These are phyloP conservation scores for Ophioninae sp. DNA, from an alignment of 2,888 invertebrate species.

Conservation along the genomic window DNA sequence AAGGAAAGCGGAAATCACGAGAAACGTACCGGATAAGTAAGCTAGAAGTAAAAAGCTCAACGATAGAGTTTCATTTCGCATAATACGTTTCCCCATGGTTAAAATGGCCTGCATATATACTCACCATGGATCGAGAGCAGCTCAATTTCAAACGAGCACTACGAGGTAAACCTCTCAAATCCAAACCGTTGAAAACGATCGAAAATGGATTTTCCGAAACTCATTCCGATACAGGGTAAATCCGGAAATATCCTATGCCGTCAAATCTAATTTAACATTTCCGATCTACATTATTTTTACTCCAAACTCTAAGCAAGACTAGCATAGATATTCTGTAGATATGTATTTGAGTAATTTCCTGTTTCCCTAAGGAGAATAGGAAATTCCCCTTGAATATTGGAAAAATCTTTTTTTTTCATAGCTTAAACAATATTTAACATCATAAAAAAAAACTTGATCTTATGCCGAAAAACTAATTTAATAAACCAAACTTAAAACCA, in stretches of 20 bases:
- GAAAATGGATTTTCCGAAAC: conserved; percentile 16
- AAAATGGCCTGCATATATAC: background rate
- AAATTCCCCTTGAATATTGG: too few relatives aligned
- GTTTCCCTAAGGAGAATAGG: too few relatives aligned
- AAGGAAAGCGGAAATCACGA: conserved; percentile 7
- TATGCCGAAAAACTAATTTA: too few relatives aligned
- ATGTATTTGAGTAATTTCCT: too few relatives aligned
- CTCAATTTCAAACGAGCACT: background rate
- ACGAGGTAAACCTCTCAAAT: background rate
- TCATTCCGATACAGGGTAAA: background rate
- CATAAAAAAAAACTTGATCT: too few relatives aligned
- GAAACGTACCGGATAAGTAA: conserved; percentile 2
- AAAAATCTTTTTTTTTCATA: too few relatives aligned
- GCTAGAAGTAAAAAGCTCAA: background rate
- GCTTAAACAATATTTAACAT: too few relatives aligned
- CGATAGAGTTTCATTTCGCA: conserved; percentile 29
- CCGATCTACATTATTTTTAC: background rate
- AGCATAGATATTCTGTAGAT: too few relatives aligned
- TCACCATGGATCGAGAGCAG: background rate
- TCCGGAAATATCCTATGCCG: background rate
- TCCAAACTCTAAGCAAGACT: too few relatives aligned
- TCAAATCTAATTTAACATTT: background rate
- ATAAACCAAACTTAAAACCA: too few relatives aligned
- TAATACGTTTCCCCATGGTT: conserved; percentile 17
- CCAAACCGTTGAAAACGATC: conserved; percentile 14